phyloP scores from a whole-genome alignment of 1,140 invertebrate genomes.

The Drosophila punjabiensis region DNA sequence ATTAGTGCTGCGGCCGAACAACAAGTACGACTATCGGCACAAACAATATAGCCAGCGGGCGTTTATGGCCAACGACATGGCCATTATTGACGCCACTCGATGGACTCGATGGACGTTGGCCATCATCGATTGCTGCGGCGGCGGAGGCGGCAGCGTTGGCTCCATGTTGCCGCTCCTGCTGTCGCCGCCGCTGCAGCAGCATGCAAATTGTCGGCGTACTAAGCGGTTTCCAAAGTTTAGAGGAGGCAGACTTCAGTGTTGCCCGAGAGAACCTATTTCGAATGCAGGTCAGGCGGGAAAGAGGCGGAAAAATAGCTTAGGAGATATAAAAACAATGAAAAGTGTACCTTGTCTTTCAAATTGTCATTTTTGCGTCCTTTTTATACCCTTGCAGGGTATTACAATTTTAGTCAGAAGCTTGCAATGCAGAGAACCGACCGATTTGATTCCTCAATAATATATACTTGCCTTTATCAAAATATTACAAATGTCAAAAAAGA shows the following conservation, averaged over 20 bases:
- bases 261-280: slow-evolving; percentile 8
- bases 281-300: slow-evolving; percentile 9
- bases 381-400: too few relatives aligned
- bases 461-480: too few relatives aligned
- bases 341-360: not conserved
- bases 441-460: too few relatives aligned
- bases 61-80: slow-evolving; percentile 80
- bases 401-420: too few relatives aligned
- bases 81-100: slow-evolving; percentile 82
- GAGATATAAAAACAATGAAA: not conserved
- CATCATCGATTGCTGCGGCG: slow-evolving; percentile 50
- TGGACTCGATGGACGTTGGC: slow-evolving; percentile 51
- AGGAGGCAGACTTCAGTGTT: slow-evolving; percentile 6
- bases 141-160: slow-evolving; percentile 39
- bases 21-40: slow-evolving; percentile 73
- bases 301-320: not conserved
- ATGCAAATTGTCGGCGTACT: slow-evolving; percentile 69
- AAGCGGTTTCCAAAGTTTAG: slow-evolving; percentile 43
- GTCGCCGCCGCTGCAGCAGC: slow-evolving; percentile 42
- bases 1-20: slow-evolving; percentile 63
- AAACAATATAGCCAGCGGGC: slow-evolving; percentile 80
- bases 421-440: too few relatives aligned
- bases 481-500: too few relatives aligned
- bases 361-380: too few relatives aligned
- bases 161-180: slow-evolving; percentile 36